Conservation (phyloP, 2,113 vertebrate genomes). For the Pituophis catenifer region DNA sequence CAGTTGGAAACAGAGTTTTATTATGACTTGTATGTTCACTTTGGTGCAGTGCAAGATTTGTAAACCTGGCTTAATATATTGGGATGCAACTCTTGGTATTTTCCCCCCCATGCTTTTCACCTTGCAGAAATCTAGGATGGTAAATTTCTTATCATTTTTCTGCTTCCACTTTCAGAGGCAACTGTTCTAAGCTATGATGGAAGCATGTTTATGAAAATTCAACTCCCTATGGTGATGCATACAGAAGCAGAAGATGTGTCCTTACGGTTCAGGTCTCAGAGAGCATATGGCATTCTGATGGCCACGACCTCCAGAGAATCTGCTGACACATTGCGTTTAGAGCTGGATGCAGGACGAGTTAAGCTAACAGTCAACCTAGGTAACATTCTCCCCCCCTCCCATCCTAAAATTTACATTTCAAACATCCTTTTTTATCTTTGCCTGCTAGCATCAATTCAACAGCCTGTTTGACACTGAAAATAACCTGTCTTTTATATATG, state of each 20-base stretch:
- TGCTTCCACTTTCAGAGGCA: conserved; percentile 77
- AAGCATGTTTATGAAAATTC: conserved; percentile 99
- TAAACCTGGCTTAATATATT: background rate
- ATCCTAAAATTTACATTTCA: conserved; percentile 61
- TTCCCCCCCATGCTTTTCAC: no score
- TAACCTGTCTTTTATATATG: conserved; percentile 39
- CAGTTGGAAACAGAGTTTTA: background rate
- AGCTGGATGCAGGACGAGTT: conserved; percentile 91
- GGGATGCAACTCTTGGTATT: background rate
- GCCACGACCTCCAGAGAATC: conserved; percentile 96
- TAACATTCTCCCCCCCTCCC: conserved; percentile 70
- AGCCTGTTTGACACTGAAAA: conserved; percentile 71
- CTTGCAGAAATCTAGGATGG: background rate
- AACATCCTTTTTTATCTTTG: conserved; percentile 61
- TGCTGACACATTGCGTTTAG: conserved; percentile 90
- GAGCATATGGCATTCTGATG: conserved; percentile 93
- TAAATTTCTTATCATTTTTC: conserved; percentile 16
- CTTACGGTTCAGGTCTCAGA: conserved; percentile 89
- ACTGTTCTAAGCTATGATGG: conserved; percentile 95
- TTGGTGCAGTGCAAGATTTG: background rate
- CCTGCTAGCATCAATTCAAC: conserved; percentile 71
- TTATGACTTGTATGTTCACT: background rate
- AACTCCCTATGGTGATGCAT: conserved; percentile 94
- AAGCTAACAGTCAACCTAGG: conserved; percentile 98
- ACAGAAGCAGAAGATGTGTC: conserved; percentile 96